A percentile compares a stretch with the other conserved stretches of the same genome.
Conservation (phyloP, 2,113 vertebrate genomes). For the Alosa alosa region DNA sequence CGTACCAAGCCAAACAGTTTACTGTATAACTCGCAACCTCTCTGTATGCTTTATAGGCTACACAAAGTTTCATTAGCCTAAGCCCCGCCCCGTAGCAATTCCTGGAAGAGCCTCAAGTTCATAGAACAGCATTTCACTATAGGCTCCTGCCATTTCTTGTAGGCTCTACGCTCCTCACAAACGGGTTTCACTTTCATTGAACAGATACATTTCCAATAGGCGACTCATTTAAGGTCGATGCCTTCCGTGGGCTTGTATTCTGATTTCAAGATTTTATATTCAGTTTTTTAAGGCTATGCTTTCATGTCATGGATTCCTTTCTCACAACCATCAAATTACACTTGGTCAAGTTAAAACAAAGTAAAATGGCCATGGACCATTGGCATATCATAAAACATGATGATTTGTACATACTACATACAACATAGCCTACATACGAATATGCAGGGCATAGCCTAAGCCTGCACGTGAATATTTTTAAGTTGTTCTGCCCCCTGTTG, state of each 20-base stretch:
- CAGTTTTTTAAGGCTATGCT: not conserved
- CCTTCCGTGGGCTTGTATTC: not conserved
- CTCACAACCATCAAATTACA: not conserved
- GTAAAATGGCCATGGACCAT: not conserved
- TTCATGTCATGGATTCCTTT: not conserved
- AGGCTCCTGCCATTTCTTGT: not conserved
- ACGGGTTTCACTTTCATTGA: slow-evolving; percentile 5
- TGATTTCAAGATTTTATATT: not conserved
- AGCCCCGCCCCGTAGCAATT: not conserved
- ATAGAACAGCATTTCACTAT: not conserved
- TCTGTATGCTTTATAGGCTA: not conserved
- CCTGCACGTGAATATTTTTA: not conserved
- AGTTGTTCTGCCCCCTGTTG: no score
- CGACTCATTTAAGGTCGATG: not conserved
- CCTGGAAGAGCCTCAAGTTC: not conserved
- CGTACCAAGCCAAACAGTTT: not conserved
- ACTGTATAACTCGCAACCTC: not conserved
- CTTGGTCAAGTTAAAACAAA: not conserved
- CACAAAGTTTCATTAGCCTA: not conserved
- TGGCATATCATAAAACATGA: not conserved
- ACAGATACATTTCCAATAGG: not conserved
- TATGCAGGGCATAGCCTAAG: no score
- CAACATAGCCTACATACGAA: no score
- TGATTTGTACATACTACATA: not conserved
- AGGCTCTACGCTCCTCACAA: not conserved